These are phyloP conservation scores for Micromussa lordhowensis DNA, from an alignment of 92 coral and sea anemone genomes.

Conservation along the genomic window DNA sequence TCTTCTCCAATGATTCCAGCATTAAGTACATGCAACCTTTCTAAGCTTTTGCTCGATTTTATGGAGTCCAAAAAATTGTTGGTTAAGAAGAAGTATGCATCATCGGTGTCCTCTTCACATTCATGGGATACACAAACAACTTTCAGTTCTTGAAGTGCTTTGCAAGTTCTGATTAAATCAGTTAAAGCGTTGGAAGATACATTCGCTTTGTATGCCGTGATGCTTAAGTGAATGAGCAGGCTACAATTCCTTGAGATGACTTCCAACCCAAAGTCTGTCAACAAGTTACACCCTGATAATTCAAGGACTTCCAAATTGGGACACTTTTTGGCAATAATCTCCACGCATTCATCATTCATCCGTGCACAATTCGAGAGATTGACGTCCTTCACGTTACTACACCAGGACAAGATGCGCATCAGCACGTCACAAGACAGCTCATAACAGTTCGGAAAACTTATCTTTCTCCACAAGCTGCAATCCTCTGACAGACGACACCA, in stretches of 20 bases:
- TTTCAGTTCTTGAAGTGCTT: constrained; percentile 47
- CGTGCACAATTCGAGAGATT: constrained; percentile 54
- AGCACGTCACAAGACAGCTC: constrained; percentile 51
- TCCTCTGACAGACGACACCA: constrained; percentile 76
- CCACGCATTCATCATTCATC: constrained; percentile 70
- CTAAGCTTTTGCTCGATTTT: constrained; percentile 38
- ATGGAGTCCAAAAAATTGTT: constrained; percentile 35
- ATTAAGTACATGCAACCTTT: constrained; percentile 58
- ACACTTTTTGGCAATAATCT: constrained; percentile 61
- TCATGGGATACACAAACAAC: constrained; percentile 39
- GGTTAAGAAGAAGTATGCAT: constrained; percentile 50
- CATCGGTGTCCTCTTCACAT: constrained; percentile 53
- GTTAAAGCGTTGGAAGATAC: constrained; percentile 43
- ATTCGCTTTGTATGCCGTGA: constrained; percentile 28
- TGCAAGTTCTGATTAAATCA: constrained; percentile 54
- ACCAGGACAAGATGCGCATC: constrained; percentile 53
- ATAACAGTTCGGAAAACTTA: constrained; percentile 68
- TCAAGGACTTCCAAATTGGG: constrained; percentile 58
- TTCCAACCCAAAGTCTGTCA: constrained; percentile 63
- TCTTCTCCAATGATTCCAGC: constrained; percentile 66
- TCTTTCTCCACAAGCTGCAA: constrained; percentile 71
- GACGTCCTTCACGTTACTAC: constrained; percentile 65
- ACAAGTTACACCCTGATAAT: constrained; percentile 49
- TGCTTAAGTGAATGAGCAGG: neutral
- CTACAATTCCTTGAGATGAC: constrained; percentile 45